These are phyloP conservation scores for Menidia menidia DNA, from an alignment of 2,797 vertebrate species.

Conservation along the genomic window DNA sequence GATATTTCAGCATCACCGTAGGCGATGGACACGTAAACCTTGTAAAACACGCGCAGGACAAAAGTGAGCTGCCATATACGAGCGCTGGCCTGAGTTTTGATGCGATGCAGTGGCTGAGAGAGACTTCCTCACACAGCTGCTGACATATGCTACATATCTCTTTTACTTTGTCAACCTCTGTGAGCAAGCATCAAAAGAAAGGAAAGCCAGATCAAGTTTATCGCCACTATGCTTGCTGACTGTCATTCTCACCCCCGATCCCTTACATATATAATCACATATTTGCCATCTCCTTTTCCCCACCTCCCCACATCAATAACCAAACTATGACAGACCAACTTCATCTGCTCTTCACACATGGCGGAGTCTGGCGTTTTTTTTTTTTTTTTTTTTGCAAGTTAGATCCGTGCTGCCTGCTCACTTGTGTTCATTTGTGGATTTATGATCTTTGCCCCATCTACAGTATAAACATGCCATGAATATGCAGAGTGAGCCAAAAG, in stretches of 20 bases:
- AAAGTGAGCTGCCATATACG: neutral
- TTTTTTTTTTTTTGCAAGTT: constrained; percentile 6
- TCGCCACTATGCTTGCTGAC: constrained; percentile 34
- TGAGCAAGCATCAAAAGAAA: constrained; percentile 22
- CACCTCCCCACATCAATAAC: neutral
- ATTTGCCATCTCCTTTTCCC: neutral
- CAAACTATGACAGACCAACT: constrained; percentile 6
- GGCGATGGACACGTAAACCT: constrained; percentile 13
- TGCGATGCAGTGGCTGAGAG: constrained; percentile 33
- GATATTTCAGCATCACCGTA: neutral
- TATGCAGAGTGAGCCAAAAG: constrained; percentile 53
- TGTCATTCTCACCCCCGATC: constrained; percentile 26
- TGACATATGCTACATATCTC: constrained; percentile 50
- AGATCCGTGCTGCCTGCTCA: neutral
- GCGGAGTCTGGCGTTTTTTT: constrained; percentile 3
- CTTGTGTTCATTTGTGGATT: constrained; percentile 3
- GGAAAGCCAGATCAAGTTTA: constrained; percentile 54
- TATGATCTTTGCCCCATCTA: constrained; percentile 43
- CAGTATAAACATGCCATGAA: constrained; percentile 47
- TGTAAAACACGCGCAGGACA: neutral
- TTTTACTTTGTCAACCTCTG: constrained; percentile 62
- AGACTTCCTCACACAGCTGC: constrained; percentile 30
- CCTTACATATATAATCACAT: constrained; percentile 11
- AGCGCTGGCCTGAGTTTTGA: constrained; percentile 28
- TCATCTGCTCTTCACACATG: neutral